Evolutionary conservation across 2,888 invertebrate species (phyloP), one percentile per base, ranked within the genome.

Genomic region (Octonoba sinensis): DNA sequence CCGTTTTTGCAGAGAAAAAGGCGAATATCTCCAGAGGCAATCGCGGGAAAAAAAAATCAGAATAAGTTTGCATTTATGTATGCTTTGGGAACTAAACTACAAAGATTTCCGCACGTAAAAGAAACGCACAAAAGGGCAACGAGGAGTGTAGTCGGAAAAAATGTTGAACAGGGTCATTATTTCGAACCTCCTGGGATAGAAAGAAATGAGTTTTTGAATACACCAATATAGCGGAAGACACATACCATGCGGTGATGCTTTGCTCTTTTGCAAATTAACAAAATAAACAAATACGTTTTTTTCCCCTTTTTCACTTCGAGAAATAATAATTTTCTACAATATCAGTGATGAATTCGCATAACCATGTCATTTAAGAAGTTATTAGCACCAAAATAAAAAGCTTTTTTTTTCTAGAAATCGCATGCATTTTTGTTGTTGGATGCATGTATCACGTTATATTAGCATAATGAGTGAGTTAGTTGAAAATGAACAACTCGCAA

Each of bases 401-500:
- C 22, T 65, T 59, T 49, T 24, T 36, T 72, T 64, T 72, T 64
- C 36, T 56, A 18, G 3, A 20, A 24, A 44, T 18, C 18, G 36
- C 36, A 11, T 4, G 36, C 36, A 36, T 36, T 36, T 36, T 36
- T 36, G 36, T 56, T 24, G 18, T 56, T 69, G 56, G 74, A 81
- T 67, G 73, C 69, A 67, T 56, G 46, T 67, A 66, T 24, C 51
- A 51, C 54, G 18, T 71, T 44, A 60, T 69, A 81, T 81, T 81
- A 81, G 79, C 79, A 81, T 81, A 81, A 81, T 81, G 73, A 81
- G 73, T 47, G 44, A 72, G 73, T 73, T 73, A 81, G 73, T 74
- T 56, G 62, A 73, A 81, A 81, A 81, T 56, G 69, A 54, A 57
- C 24, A 47, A 44, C 18, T 27, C 64, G 57, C 59, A 44, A 24